A percentile compares a stretch with the other conserved stretches of the same genome.
phyloP scores from a whole-genome alignment of 2,888 invertebrate genomes.

The Ochropacha duplaris region DNA sequence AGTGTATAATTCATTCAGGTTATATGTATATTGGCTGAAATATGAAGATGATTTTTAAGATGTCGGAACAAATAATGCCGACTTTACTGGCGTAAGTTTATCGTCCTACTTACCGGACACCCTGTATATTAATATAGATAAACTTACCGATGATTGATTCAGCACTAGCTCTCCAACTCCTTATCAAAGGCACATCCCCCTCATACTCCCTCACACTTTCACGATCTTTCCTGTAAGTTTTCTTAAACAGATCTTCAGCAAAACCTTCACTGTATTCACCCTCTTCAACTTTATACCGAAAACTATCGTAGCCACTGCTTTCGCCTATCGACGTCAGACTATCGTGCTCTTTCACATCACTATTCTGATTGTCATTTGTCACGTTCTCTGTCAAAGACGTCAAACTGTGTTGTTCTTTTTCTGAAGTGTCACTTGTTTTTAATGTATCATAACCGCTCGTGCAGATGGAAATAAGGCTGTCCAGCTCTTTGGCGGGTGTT shows the following conservation, averaged over 20 bases:
- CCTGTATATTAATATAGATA: too few species aligned
- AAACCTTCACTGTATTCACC: slow-evolving; percentile 70
- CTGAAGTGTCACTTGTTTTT: slow-evolving; percentile 57
- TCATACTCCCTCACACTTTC: slow-evolving; percentile 57
- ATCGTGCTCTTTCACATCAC: slow-evolving; percentile 70
- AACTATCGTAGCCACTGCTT: slow-evolving; percentile 87
- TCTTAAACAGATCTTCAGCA: slow-evolving; percentile 71
- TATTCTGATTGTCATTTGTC: slow-evolving; percentile 33
- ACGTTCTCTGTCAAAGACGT: slow-evolving; percentile 62
- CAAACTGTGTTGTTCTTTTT: slow-evolving; percentile 42
- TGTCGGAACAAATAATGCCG: too few species aligned
- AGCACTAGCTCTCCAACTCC: slow-evolving; percentile 65
- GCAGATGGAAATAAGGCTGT: slow-evolving; percentile 70
- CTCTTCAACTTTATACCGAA: slow-evolving; percentile 84
- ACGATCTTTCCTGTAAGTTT: slow-evolving; percentile 59
- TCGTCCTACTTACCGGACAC: too few species aligned
- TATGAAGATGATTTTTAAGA: too few species aligned
- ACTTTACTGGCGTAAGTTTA: too few species aligned
- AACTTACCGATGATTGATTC: slow-evolving; percentile 70
- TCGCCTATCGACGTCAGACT: slow-evolving; percentile 83
- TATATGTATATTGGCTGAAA: too few species aligned
- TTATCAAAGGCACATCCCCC: slow-evolving; percentile 47
- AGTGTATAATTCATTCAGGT: too few species aligned
- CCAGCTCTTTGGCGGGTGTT: slow-evolving; percentile 57
- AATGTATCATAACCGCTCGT: slow-evolving; percentile 74